phyloP scores from a whole-genome alignment of 1,140 invertebrate species.

The Pseudomyrmex sp. region DNA sequence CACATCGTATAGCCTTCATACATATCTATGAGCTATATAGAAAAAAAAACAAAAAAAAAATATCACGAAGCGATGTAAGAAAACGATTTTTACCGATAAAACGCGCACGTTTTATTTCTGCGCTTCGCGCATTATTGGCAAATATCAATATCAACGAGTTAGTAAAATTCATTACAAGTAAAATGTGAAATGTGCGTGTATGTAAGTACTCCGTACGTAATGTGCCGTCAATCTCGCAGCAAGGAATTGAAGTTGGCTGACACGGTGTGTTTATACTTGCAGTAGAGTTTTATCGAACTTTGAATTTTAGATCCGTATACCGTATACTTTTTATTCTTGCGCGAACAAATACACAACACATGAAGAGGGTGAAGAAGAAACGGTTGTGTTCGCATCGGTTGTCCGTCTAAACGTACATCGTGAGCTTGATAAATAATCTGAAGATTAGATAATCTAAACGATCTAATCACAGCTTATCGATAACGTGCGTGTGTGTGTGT shows the following conservation, averaged over 20 bases:
- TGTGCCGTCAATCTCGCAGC: background rate
- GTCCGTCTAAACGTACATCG: background rate
- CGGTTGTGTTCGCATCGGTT: background rate
- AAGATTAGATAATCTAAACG: background rate
- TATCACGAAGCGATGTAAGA: background rate
- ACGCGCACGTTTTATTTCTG: background rate
- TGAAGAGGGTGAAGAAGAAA: background rate
- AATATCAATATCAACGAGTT: background rate
- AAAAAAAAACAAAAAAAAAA: background rate
- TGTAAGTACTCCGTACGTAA: background rate
- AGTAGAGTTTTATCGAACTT: background rate
- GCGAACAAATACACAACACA: too few species aligned
- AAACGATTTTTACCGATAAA: constrained; percentile 1
- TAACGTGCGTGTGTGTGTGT: background rate
- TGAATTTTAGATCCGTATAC: too few species aligned
- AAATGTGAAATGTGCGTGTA: background rate
- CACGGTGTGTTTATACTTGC: background rate
- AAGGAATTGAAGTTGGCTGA: background rate
- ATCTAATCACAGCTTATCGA: constrained; percentile 51
- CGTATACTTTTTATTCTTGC: too few species aligned
- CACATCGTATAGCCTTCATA: background rate
- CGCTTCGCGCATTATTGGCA: background rate
- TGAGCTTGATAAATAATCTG: constrained; percentile 13
- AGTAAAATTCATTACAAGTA: background rate
- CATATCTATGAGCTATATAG: constrained; percentile 9